A percentile compares a stretch with the other conserved stretches of the same genome.
These are phyloP conservation scores for Eucidaris tribuloides DNA, from an alignment of 35 echinoderm and acorn worm species.

Conservation along the genomic window DNA sequence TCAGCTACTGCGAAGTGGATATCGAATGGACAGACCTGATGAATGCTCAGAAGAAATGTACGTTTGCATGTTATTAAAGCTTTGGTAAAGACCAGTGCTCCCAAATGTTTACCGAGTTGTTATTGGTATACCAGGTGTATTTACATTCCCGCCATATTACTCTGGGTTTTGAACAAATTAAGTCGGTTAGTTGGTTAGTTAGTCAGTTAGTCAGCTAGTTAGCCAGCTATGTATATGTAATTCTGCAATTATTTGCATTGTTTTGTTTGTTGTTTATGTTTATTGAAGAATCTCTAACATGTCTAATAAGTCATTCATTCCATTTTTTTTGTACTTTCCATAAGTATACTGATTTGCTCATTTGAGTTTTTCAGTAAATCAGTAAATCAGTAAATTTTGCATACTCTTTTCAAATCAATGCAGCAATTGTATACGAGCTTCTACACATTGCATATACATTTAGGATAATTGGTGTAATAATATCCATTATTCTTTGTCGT, in stretches of 20 bases:
- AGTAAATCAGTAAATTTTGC: not conserved
- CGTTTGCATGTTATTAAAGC: not conserved
- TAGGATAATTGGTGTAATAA: too few relatives aligned
- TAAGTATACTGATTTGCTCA: too few relatives aligned
- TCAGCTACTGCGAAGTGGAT: slow-evolving; percentile 75
- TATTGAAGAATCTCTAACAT: too few relatives aligned
- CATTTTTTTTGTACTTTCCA: too few relatives aligned
- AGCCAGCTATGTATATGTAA: not conserved
- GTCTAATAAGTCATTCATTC: too few relatives aligned
- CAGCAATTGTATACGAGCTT: not conserved
- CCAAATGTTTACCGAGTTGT: not conserved
- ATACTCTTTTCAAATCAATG: not conserved
- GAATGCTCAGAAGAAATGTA: slow-evolving; percentile 83
- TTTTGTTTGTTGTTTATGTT: too few relatives aligned
- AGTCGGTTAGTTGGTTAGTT: not conserved
- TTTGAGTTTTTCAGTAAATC: not conserved
- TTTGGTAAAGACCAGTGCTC: not conserved
- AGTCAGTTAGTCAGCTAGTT: not conserved
- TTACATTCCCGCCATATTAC: too few relatives aligned
- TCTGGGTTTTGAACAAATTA: too few relatives aligned
- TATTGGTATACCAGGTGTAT: not conserved
- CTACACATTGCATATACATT: too few relatives aligned
- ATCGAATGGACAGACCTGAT: slow-evolving; percentile 80
- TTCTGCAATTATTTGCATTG: not conserved
- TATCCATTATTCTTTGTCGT: not conserved